Base-by-base conservation (phyloP, 2,888 invertebrate species). In the Chamaedrilus cognettii region DNA sequence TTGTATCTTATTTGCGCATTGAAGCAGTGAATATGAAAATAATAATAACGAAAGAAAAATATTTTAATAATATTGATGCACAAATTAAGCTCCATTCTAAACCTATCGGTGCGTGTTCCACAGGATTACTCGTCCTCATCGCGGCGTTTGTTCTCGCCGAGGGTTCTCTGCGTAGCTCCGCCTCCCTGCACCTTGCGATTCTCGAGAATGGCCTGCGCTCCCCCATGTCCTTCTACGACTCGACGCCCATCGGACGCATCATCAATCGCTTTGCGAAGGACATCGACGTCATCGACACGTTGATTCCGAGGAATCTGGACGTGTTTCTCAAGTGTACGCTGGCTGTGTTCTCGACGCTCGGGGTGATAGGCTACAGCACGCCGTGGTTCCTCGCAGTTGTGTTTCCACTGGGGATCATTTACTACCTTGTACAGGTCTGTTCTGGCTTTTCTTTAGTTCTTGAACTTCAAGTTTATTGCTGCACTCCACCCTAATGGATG, bases 81-180 rank as follows among this genome's bases (percentile, higher is more conserved):
- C n/a, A n/a, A n/a, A n/a, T n/a, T n/a, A n/a, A n/a, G n/a, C n/a
- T n/a, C n/a, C n/a, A n/a, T n/a, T n/a, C n/a, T n/a, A n/a, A n/a
- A n/a, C n/a, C n/a, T n/a, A n/a, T n/a, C n/a, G n/a, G n/a, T n/a
- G n/a, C n/a, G n/a, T n/a, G n/a, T n/a, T n/a, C n/a, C n/a, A n/a
- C n/a, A n/a, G n/a, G n/a, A n/a, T n/a, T n/a, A n/a, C n/a, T n/a
- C n/a, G 42, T 42, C 42, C 42, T 72, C 33, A 3, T 59, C 7
- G 58, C 61, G 30, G 66, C 78, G 30, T 57, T 77, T 15, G 60
- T 74, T 3, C 69, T 77, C 74, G 80, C 84, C 5, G 61, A 79
- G 5, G 81, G 82, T 3, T 79, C 81, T 74, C 77, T 85, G 0
- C 34, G 72, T 33, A 85, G 84, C 1, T 78, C 80, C 32, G 50